Evolutionary conservation across 2,888 invertebrate species (phyloP), one percentile per base, ranked within the genome.

Genomic region (Erannis defoliaria): DNA sequence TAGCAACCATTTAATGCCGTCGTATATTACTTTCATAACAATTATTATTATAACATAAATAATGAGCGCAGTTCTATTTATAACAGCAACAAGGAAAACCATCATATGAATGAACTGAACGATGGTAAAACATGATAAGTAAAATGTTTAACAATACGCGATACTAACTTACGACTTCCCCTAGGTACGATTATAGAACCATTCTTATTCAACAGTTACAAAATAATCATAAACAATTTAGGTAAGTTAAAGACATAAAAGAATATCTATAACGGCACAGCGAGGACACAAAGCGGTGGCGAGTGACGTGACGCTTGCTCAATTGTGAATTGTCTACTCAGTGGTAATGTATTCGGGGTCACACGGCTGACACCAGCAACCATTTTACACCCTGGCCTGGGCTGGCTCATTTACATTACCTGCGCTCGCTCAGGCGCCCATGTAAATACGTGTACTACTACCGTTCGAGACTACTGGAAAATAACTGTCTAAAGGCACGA

Each of bases 341-440:
- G 55, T 62, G 63, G 71, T 89, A 90, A 91, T 89, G 72, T 90
- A 90, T 90, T 87, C 90, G 76, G 78, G 90, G 90, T 90, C 90
- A 87, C 70, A 64, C 77, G 76, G 72, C 75, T 85, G 85, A 83
- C 87, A 85, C 77, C 73, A 76, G 64, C 72, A 72, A 73, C 71
- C 74, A 65, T 72, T 77, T 73, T 75, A 78, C 76, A 77, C 76
- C 62, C 70, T 70, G 67, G 54, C 68, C 46, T 60, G 64, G 55
- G 70, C 75, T 72, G 55, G 70, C 75, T 72, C 77, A 81, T 81
- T 82, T 80, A 75, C 77, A 79, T 76, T 65, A 74, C 74, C 48
- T 62, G 73, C 63, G 63, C 45, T 31, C 23, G 57, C 35, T 56
- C 55, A 12, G 69, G 65, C 77, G 74, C 73, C 69, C 66, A 70